Conservation (phyloP, 2,888 invertebrate genomes). For the Drosophila anomelani region DNA sequence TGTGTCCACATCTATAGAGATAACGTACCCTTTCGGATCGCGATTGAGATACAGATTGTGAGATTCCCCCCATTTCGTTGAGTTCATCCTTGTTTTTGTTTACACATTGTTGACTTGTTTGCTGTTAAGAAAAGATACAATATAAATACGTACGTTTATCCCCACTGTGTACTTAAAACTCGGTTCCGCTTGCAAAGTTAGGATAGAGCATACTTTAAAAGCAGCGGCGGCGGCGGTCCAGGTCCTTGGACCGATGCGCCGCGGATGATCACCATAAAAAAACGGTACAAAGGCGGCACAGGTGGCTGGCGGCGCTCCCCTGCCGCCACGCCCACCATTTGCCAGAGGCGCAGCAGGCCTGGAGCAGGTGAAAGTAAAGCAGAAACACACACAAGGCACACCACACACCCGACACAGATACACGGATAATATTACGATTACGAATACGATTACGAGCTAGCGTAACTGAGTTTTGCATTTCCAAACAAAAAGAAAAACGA, state of each 20-base stretch:
- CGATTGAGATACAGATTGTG: slow-evolving; percentile 4
- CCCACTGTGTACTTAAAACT: slow-evolving; percentile 43
- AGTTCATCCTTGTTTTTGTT: slow-evolving; percentile 60
- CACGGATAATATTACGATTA: slow-evolving; percentile 40
- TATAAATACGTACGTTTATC: slow-evolving; percentile 24
- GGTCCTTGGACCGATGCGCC: slow-evolving; percentile 6
- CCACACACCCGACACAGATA: slow-evolving; percentile 9
- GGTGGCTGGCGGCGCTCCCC: slow-evolving; percentile 31
- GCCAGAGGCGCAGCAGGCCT: slow-evolving; percentile 33
- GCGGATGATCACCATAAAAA: slow-evolving; percentile 64
- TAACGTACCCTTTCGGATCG: slow-evolving; percentile 41
- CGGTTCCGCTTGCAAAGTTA: slow-evolving; percentile 49
- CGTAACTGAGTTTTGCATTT: slow-evolving; percentile 72
- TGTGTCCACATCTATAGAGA: slow-evolving; percentile 67
- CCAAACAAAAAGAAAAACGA: slow-evolving; percentile 28
- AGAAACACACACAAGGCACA: slow-evolving; percentile 19
- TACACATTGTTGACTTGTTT: slow-evolving; percentile 53
- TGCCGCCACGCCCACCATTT: slow-evolving; percentile 35
- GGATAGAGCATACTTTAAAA: slow-evolving; percentile 44
- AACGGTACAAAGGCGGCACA: slow-evolving; percentile 67
- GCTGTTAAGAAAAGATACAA: slow-evolving; percentile 39
- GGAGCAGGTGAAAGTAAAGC: slow-evolving; percentile 69
- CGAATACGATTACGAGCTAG: slow-evolving; percentile 34
- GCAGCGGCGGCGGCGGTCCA: slow-evolving; percentile 23
- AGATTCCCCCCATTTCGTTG: slow-evolving; percentile 6